Conservation (phyloP, 2,888 invertebrate species). For the Tenthredo scrophulariae region DNA sequence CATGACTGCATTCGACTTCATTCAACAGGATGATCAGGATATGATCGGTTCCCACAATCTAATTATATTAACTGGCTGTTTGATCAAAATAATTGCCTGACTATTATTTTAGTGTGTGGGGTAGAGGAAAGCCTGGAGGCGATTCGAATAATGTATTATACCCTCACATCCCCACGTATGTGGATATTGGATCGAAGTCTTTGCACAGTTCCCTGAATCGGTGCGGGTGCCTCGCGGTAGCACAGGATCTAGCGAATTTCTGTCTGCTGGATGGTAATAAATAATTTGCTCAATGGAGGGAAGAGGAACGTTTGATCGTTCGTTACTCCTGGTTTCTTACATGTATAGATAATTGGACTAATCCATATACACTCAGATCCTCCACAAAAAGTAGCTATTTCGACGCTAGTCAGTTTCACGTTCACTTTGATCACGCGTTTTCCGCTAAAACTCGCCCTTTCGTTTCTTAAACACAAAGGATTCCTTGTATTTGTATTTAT, state of each 20-base stretch:
- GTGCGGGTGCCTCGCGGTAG: background rate
- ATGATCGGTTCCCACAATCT: conserved; percentile 14
- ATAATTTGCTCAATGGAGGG: conserved; percentile 33
- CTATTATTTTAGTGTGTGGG: conserved; percentile 27
- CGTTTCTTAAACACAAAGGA: background rate
- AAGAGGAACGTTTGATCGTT: conserved; percentile 38
- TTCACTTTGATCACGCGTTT: conserved; percentile 22
- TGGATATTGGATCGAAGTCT: conserved; percentile 36
- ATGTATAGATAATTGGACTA: conserved; percentile 29
- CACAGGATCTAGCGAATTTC: conserved; percentile 3
- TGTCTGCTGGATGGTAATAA: conserved; percentile 34
- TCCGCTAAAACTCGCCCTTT: background rate
- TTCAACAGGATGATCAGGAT: background rate
- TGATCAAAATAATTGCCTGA: conserved; percentile 43
- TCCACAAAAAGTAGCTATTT: background rate
- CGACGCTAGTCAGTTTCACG: background rate
- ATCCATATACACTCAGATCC: background rate
- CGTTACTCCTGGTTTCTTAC: background rate
- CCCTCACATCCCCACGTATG: conserved; percentile 7
- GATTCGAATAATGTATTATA: conserved; percentile 14
- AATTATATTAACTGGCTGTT: conserved; percentile 48
- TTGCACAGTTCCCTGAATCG: conserved; percentile 24
- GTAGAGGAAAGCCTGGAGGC: conserved; percentile 27
- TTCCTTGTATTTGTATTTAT: background rate
- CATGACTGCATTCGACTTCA: background rate